Evolutionary conservation across 1,140 invertebrate species (phyloP).

Genomic region (Brachionus manjavacas): DNA sequence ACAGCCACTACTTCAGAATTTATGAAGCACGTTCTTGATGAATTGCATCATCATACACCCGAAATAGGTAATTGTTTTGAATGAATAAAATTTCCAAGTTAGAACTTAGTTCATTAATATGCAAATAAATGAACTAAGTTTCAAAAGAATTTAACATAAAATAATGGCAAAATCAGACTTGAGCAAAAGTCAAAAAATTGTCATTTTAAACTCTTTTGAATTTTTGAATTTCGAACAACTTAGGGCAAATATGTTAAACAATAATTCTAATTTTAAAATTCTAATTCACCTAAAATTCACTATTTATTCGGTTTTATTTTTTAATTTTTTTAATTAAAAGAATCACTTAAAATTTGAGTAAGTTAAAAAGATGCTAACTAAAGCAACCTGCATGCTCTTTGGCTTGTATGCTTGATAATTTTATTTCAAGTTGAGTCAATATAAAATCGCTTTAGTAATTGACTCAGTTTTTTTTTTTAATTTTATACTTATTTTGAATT

Average conservation of each 20-base stretch:
- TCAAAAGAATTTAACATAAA: too few relatives aligned
- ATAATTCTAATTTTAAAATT: too few relatives aligned
- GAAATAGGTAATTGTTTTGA: background rate
- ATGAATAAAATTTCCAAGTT: too few relatives aligned
- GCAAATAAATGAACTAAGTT: background rate
- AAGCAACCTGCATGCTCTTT: background rate
- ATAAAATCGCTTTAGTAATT: background rate
- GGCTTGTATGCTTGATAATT: background rate
- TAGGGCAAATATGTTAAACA: too few relatives aligned
- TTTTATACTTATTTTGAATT: background rate
- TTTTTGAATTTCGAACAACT: too few relatives aligned
- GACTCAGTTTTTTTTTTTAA: background rate
- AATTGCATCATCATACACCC: conserved; percentile 21
- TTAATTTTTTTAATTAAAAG: background rate
- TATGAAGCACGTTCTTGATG: conserved; percentile 69
- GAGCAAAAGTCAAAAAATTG: too few relatives aligned
- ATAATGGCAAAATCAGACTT: too few relatives aligned
- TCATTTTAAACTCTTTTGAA: too few relatives aligned
- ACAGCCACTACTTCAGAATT: conserved; percentile 88
- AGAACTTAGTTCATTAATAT: background rate
- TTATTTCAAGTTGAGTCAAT: background rate
- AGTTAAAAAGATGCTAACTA: background rate
- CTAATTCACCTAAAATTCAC: too few relatives aligned
- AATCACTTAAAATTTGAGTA: background rate
- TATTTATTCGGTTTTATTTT: background rate